A percentile compares a stretch with the other conserved stretches of the same genome.
Conservation (phyloP, 2,797 vertebrate species). For the Gila robusta region DNA sequence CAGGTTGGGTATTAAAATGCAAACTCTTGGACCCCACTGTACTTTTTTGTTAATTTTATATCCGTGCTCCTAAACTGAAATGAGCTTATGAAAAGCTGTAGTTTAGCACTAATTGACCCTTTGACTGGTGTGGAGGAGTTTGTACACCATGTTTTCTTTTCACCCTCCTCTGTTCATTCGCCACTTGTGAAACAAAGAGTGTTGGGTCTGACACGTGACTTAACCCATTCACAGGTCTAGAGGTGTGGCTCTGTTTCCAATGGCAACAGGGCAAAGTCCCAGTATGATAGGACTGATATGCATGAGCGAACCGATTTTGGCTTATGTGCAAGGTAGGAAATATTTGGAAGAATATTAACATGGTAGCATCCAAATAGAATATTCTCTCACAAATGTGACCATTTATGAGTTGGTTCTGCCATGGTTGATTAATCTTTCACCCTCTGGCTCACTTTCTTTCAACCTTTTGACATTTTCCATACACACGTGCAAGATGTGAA, state of each 20-base stretch:
- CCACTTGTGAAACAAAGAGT: slow-evolving; percentile 43
- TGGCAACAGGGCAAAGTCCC: slow-evolving; percentile 56
- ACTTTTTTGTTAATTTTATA: neutral
- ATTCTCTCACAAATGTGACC: neutral
- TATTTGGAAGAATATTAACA: neutral
- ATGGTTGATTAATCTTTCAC: neutral
- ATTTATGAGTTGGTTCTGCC: neutral
- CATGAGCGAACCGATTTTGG: slow-evolving; percentile 1
- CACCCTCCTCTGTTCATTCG: neutral
- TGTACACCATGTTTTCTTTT: slow-evolving; percentile 17
- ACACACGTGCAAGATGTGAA: slow-evolving; percentile 11
- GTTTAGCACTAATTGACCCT: neutral
- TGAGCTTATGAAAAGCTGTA: slow-evolving; percentile 21
- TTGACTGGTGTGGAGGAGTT: slow-evolving; percentile 34
- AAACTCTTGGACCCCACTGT: neutral
- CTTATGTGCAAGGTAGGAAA: slow-evolving; percentile 41
- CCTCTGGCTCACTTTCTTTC: neutral
- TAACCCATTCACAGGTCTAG: slow-evolving; percentile 40
- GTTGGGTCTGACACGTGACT: slow-evolving; percentile 48
- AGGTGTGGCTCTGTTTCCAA: slow-evolving; percentile 56
- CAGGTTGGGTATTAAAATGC: neutral
- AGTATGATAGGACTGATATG: slow-evolving; percentile 26
- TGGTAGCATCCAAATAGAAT: neutral
- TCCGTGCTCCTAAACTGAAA: neutral
- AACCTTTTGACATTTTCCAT: slow-evolving; percentile 6